Evolutionary conservation across 2,113 vertebrate genomes (phyloP).

Genomic region (cattle (Bos taurus)): DNA sequence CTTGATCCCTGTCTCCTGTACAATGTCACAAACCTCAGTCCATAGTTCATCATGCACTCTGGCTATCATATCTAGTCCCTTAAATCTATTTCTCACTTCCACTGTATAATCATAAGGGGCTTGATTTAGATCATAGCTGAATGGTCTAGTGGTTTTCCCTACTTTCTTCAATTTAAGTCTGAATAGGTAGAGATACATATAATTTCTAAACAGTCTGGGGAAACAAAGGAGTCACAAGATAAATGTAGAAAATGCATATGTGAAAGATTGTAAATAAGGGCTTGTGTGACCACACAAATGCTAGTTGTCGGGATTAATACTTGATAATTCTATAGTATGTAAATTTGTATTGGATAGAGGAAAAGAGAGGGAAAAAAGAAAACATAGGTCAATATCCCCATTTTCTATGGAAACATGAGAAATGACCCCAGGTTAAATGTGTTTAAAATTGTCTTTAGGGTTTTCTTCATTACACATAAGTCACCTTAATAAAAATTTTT

Average conservation of each 20-base stretch:
- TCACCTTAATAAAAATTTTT: slow-evolving; percentile 48
- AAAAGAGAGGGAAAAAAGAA: background rate
- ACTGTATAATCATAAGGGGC: too few species aligned
- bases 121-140: too few species aligned
- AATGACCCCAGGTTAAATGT: slow-evolving; percentile 48
- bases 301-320: background rate
- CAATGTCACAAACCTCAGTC: too few species aligned
- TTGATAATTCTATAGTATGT: background rate
- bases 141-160: too few species aligned
- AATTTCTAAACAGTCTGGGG: background rate
- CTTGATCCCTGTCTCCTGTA: too few species aligned
- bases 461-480: slow-evolving; percentile 18
- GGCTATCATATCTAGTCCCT: too few species aligned
- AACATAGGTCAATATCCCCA: background rate
- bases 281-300: background rate
- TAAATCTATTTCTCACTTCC: too few species aligned
- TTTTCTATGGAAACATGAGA: slow-evolving; percentile 45
- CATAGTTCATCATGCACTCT: too few species aligned
- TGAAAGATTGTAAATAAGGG: background rate
- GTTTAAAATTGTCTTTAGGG: slow-evolving; percentile 44
- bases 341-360: background rate
- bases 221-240: background rate
- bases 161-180: too few species aligned
- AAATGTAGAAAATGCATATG: background rate
- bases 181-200: background rate